Evolutionary conservation across 2,797 vertebrate genomes (phyloP), one percentile per base, ranked within the genome.

Genomic region (Pempheris klunzingeri): DNA sequence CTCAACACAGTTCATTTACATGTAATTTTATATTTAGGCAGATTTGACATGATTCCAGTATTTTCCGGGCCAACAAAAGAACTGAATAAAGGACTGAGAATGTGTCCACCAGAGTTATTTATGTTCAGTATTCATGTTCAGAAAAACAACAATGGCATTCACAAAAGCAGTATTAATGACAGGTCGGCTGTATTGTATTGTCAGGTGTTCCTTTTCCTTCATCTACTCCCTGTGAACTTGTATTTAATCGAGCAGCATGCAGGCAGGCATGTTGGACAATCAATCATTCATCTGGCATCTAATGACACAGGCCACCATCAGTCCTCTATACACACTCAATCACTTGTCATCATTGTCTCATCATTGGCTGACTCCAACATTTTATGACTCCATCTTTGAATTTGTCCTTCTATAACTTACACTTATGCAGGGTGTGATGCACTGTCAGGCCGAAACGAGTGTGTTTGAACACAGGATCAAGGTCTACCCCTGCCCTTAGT

Each of bases 291-390:
- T 62, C 28, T 24, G 44, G 7, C 43, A 28, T 47, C 43, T 30
- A 61, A 64, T 15, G 57, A 57, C 75, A 30, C 32, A 20, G 46
- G 49, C 66, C 11, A 24, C 69, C 70, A 32, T 83, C 52, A 9
- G 39, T 70, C 60, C 49, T 66, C 67, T 12, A 38, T 83, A 62
- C 78, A 72, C 68, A 49, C 63, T 70, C 46, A n/a, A 78, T 73
- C 73, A 15, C n/a, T 54, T 13, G 1, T 53, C 41, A 41, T 63
- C 44, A 63, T 38, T 7, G 12, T 22, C 12, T 22, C 46, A 41
- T 68, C 22, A 10, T 14, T 14, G 24, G 18, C 74, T 11, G n/a
- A 63, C 47, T 24, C 44, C 61, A 61, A 39, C n/a, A 15, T 62
- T 81, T 87, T 36, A 74, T 57, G 53, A 34, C 5, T 71, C 43